phyloP scores from a whole-genome alignment of 2,797 vertebrate species.

The Lepus townsendii region DNA sequence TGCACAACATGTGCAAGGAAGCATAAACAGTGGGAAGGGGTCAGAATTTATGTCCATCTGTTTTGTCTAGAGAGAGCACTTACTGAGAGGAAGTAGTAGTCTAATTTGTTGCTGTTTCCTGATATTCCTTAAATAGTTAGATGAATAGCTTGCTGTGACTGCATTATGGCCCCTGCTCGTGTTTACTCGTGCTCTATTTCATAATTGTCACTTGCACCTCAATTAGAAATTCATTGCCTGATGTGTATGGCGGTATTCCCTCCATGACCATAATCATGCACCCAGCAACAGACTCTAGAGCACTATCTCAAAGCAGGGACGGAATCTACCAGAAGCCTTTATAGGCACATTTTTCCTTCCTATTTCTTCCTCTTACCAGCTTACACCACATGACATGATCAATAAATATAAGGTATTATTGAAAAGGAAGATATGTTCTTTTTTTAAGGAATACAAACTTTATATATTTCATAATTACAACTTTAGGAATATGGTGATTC shows the following conservation, averaged over 20 bases:
- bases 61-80: slow-evolving; percentile 31
- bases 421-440: too few species aligned
- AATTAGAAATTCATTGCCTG: background rate
- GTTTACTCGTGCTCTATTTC: background rate
- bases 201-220: background rate
- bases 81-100: background rate
- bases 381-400: background rate
- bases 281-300: background rate
- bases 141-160: background rate
- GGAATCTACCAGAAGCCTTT: background rate
- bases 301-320: background rate
- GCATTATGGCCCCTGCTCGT: background rate
- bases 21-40: background rate
- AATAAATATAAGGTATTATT: too few species aligned
- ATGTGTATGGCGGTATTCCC: background rate
- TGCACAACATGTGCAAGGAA: background rate
- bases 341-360: background rate
- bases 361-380: background rate
- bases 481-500: too few species aligned
- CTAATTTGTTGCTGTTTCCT: background rate
- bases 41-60: background rate
- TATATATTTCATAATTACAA: too few species aligned
- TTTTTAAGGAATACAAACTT: too few species aligned
- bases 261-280: background rate
- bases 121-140: background rate